phyloP scores from a whole-genome alignment of 2,888 invertebrate species.

The Ephialtes manifestator region DNA sequence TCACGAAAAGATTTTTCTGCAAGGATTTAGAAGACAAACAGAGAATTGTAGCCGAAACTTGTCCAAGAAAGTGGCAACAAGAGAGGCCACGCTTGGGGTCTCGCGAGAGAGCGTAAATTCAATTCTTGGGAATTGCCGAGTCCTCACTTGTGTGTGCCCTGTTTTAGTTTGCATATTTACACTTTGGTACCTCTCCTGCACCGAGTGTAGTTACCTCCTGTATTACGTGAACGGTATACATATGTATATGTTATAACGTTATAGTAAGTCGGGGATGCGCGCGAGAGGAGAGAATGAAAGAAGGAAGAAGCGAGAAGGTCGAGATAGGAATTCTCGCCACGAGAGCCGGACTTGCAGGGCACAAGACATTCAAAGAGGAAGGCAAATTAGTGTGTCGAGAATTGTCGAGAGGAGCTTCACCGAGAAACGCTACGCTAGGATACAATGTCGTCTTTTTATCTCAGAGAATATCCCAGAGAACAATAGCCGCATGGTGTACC shows the following conservation, averaged over 20 bases:
- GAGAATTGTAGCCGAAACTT: background rate
- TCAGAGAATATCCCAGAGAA: constrained; percentile 18
- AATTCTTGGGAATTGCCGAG: constrained; percentile 59
- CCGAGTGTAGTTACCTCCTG: constrained; percentile 26
- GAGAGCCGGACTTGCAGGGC: constrained; percentile 30
- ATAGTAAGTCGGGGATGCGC: background rate
- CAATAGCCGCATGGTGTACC: constrained; percentile 16
- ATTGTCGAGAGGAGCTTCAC: constrained; percentile 55
- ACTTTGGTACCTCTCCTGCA: constrained; percentile 40
- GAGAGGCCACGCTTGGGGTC: background rate
- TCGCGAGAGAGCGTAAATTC: constrained; percentile 47
- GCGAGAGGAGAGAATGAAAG: constrained; percentile 32
- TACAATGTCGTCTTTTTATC: constrained; percentile 41
- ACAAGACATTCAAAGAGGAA: constrained; percentile 61
- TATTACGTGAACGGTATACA: constrained; percentile 7
- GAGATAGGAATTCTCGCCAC: constrained; percentile 52
- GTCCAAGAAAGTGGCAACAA: constrained; percentile 14
- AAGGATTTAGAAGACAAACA: background rate
- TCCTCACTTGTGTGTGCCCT: constrained; percentile 28
- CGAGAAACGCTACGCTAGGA: constrained; percentile 32
- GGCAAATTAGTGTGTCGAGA: constrained; percentile 62
- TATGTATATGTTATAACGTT: constrained; percentile 4
- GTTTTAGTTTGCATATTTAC: constrained; percentile 67
- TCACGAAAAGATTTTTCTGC: background rate
- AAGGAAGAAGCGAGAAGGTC: constrained; percentile 37